Conservation (phyloP, 2,797 vertebrate genomes). For the Pangasius sanitwongsei region DNA sequence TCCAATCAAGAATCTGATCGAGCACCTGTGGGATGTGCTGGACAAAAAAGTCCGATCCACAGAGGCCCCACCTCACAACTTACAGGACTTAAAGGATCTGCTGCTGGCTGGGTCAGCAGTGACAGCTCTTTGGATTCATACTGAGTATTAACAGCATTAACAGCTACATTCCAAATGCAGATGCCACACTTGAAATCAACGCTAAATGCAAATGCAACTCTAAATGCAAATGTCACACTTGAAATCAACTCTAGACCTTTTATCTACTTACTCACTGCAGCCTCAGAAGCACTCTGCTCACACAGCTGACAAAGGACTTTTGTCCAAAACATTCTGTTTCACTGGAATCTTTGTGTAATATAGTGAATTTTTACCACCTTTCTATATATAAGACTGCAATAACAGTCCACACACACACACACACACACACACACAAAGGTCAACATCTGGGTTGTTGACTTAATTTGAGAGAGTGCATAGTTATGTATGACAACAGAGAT, state of each 20-base stretch:
- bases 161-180: conserved; percentile 10
- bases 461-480: neutral
- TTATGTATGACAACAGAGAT: neutral
- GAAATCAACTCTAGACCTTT: conserved; percentile 20
- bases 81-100: no score
- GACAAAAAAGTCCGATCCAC: no score
- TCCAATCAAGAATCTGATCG: no score
- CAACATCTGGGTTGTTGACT: neutral
- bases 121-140: conserved; percentile 8
- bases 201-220: conserved; percentile 29
- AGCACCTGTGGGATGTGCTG: no score
- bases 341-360: neutral
- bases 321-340: neutral
- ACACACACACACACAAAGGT: neutral
- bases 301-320: neutral
- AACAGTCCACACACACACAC: neutral
- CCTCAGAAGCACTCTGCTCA: neutral
- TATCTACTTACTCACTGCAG: conserved; percentile 8
- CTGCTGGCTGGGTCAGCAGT: no score
- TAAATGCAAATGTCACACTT: conserved; percentile 24
- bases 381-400: neutral
- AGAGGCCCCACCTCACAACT: no score
- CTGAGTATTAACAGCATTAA: conserved; percentile 16
- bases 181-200: conserved; percentile 11
- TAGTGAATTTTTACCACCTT: neutral